Conservation (phyloP, 2,888 invertebrate species). For the Meteorus colon region DNA sequence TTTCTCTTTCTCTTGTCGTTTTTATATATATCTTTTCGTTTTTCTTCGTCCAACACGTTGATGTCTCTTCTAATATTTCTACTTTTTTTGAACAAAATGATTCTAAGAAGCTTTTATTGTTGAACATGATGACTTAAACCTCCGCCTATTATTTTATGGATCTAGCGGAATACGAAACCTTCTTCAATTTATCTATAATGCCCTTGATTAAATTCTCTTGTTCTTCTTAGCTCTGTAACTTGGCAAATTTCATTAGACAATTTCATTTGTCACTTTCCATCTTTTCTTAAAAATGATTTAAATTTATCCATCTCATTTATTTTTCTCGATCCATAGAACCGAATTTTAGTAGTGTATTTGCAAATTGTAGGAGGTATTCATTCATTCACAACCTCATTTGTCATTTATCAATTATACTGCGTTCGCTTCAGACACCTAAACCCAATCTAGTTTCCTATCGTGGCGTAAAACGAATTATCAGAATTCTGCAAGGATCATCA, state of each 20-base stretch:
- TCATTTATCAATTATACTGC: slow-evolving; percentile 52
- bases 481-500: slow-evolving; percentile 48
- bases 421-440: slow-evolving; percentile 49
- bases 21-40: neutral
- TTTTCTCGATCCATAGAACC: too few relatives aligned
- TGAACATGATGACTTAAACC: neutral
- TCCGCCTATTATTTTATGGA: neutral
- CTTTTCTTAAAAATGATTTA: too few relatives aligned
- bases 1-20: neutral
- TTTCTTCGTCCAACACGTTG: neutral
- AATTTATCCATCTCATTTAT: too few relatives aligned
- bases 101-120: neutral
- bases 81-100: neutral
- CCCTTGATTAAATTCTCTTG: too few relatives aligned
- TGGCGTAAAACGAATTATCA: slow-evolving; percentile 57
- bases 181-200: neutral
- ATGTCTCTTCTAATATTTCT: neutral
- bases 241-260: neutral
- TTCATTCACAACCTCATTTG: slow-evolving; percentile 40
- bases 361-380: neutral
- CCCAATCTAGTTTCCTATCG: slow-evolving; percentile 51
- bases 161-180: too few relatives aligned
- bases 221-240: neutral
- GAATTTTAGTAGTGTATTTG: too few relatives aligned
- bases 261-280: neutral